Evolutionary conservation across 2,113 vertebrate genomes (phyloP).

Genomic region (Aspidoscelis tigris): DNA sequence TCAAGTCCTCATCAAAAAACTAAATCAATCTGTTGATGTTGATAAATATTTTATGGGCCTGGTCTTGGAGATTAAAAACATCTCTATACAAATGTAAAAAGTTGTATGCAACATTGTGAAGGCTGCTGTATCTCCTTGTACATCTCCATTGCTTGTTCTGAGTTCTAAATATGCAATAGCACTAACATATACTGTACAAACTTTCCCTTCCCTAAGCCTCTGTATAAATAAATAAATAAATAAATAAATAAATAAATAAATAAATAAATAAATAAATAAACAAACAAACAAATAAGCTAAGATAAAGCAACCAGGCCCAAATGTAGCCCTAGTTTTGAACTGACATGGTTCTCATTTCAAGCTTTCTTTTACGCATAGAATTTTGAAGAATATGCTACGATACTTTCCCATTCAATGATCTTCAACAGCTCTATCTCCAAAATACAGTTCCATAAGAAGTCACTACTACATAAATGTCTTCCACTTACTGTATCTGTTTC

Average conservation of each 20-base stretch:
- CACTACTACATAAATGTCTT: constrained; percentile 74
- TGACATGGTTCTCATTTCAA: constrained; percentile 24
- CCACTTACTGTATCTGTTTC: constrained; percentile 82
- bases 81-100: not conserved
- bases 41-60: not conserved
- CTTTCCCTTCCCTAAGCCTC: not conserved
- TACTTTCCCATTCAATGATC: constrained; percentile 62
- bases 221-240: not conserved
- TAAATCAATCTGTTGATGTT: not conserved
- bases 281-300: too few relatives aligned
- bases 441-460: constrained; percentile 74
- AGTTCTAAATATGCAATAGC: not conserved
- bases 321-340: not conserved
- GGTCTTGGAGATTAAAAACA: not conserved
- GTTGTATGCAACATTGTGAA: not conserved
- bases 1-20: not conserved
- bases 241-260: too few relatives aligned
- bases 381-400: constrained; percentile 48
- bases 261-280: too few relatives aligned
- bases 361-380: constrained; percentile 40
- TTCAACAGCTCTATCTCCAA: constrained; percentile 66
- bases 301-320: not conserved
- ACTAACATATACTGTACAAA: not conserved
- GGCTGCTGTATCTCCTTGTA: not conserved
- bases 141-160: not conserved